A percentile compares a stretch with the other conserved stretches of the same genome.
phyloP scores from a whole-genome alignment of 2,797 vertebrate genomes.

The Peromyscus melanophrys region DNA sequence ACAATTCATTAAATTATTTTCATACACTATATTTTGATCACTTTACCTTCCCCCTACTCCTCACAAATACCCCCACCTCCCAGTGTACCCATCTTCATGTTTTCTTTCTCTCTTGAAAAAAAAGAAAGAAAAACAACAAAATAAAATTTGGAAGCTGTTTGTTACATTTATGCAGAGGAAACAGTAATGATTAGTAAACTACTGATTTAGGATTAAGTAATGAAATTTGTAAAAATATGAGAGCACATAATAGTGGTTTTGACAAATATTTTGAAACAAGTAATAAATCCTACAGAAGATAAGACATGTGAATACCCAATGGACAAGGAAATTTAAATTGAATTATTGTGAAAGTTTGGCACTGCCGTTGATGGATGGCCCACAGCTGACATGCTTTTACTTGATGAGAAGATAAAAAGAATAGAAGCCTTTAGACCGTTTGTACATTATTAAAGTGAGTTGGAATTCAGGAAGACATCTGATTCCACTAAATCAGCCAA shows the following conservation, averaged over 20 bases:
- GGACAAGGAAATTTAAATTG: conserved; percentile 50
- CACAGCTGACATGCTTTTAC: conserved; percentile 60
- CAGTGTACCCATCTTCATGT: neutral
- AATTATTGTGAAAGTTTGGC: conserved; percentile 14
- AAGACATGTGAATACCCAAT: neutral
- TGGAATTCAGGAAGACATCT: conserved; percentile 83
- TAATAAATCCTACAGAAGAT: conserved; percentile 35
- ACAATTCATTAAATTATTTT: neutral
- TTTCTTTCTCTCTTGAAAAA: neutral
- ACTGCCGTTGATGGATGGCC: conserved; percentile 45
- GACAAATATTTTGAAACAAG: conserved; percentile 56
- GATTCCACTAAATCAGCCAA: conserved; percentile 83
- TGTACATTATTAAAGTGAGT: conserved; percentile 76
- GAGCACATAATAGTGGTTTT: conserved; percentile 5
- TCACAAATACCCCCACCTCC: too few species aligned
- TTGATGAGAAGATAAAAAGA: conserved; percentile 69
- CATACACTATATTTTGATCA: neutral
- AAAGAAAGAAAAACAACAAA: neutral
- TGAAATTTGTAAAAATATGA: neutral
- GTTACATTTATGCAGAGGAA: conserved; percentile 39
- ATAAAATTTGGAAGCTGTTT: neutral
- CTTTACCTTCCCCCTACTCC: neutral
- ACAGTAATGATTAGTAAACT: neutral
- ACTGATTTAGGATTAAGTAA: neutral
- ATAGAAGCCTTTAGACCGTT: conserved; percentile 54